Percentiles rank a stretch among this genome's conserved stretches.
Conservation (phyloP, 1,140 invertebrate genomes). For the Pseudomyrmex sp. region DNA sequence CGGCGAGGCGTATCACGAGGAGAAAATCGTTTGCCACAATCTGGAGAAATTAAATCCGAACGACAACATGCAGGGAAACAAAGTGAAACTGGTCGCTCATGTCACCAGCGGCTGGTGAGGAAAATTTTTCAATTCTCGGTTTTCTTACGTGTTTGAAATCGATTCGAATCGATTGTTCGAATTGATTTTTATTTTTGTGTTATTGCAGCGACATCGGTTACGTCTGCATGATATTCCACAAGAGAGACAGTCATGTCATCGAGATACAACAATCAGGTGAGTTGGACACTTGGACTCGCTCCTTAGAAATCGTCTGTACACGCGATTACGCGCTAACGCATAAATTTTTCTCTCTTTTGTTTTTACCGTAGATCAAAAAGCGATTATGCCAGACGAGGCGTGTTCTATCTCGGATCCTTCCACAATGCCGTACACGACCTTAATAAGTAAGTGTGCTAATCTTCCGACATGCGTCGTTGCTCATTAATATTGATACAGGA, state of each 20-base stretch:
- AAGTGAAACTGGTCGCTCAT: conserved; percentile 84
- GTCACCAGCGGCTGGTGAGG: conserved; percentile 86
- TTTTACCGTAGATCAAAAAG: conserved; percentile 78
- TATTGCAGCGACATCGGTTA: conserved; percentile 87
- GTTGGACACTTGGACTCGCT: conserved; percentile 29
- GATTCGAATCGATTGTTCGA: not conserved
- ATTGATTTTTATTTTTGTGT: conserved; percentile 58
- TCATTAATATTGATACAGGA: conserved; percentile 53
- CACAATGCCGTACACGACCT: conserved; percentile 91
- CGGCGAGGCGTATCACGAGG: conserved; percentile 77
- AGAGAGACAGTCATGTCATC: conserved; percentile 86
- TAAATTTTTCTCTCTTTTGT: not conserved
- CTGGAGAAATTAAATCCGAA: conserved; percentile 75
- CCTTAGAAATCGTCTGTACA: not conserved
- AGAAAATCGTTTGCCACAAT: conserved; percentile 84
- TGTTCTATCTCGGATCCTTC: conserved; percentile 87
- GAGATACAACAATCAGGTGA: conserved; percentile 86
- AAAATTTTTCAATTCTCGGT: not conserved
- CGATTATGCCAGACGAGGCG: conserved; percentile 87
- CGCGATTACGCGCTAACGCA: not conserved
- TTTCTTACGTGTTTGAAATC: not conserved
- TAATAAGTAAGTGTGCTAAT: conserved; percentile 91
- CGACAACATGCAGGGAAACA: conserved; percentile 76
- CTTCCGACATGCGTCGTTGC: not conserved
- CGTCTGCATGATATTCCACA: conserved; percentile 87